A percentile compares a stretch with the other conserved stretches of the same genome.
Conservation (phyloP, 2,113 vertebrate genomes). For the Nyctibius bracteatus region DNA sequence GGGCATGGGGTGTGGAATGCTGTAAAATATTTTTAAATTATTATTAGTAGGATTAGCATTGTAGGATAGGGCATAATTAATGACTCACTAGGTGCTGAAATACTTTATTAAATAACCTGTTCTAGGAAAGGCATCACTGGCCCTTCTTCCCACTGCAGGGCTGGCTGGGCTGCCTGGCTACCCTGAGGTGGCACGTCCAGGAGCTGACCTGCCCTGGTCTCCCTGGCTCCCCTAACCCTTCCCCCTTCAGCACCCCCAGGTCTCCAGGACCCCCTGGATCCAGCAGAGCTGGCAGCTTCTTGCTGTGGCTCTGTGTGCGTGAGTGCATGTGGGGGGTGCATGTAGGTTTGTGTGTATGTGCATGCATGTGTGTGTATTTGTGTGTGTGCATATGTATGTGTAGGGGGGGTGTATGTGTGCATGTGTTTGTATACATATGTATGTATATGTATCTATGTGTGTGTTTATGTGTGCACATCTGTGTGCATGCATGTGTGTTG, state of each 20-base stretch:
- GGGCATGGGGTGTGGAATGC: neutral
- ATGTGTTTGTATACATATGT: too few species aligned
- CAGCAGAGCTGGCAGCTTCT: neutral
- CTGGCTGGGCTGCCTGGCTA: neutral
- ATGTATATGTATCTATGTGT: too few species aligned
- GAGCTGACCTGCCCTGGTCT: rapidly evolving
- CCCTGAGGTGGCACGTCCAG: neutral
- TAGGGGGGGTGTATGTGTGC: too few species aligned
- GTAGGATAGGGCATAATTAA: neutral
- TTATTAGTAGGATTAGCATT: neutral
- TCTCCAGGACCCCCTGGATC: neutral
- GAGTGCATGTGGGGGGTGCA: too few species aligned
- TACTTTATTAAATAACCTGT: neutral
- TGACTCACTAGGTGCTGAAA: neutral
- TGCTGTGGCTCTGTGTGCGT: neutral
- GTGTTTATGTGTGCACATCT: too few species aligned
- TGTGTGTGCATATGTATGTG: too few species aligned
- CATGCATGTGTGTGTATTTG: too few species aligned
- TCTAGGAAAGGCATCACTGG: neutral
- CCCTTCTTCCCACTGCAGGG: neutral
- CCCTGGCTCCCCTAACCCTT: rapidly evolving
- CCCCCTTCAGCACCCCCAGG: rapidly evolving
- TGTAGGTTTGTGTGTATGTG: rapidly evolving
- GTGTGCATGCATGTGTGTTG: too few species aligned
- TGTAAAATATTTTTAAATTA: neutral